These are phyloP conservation scores for Oncorhynchus masou DNA, from an alignment of 2,113 vertebrate genomes.

Conservation along the genomic window DNA sequence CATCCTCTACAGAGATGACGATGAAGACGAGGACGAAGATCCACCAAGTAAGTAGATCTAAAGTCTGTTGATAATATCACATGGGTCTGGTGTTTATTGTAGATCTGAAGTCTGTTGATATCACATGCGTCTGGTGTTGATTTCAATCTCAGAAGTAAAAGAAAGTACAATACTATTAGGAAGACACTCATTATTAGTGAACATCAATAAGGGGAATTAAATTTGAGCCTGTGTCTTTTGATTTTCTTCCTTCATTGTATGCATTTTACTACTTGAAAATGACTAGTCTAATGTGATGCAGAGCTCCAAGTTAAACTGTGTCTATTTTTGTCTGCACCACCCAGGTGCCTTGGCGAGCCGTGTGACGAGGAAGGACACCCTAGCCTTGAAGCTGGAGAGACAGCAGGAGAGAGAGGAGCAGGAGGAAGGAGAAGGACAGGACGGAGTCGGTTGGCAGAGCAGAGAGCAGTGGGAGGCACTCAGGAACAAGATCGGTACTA, in stretches of 20 bases:
- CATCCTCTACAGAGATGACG: conserved; percentile 83
- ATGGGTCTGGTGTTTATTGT: too few species aligned
- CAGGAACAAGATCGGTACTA: conserved; percentile 83
- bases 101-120: too few species aligned
- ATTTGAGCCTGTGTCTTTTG: too few species aligned
- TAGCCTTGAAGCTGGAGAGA: conserved; percentile 87
- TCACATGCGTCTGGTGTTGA: too few species aligned
- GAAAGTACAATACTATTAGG: too few species aligned
- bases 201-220: too few species aligned
- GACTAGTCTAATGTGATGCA: background rate
- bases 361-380: conserved; percentile 91
- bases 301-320: background rate
- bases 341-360: conserved; percentile 85
- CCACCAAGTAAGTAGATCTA: conserved; percentile 55
- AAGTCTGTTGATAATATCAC: too few species aligned
- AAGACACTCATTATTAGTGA: too few species aligned
- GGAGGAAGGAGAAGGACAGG: conserved; percentile 42
- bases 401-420: conserved; percentile 37
- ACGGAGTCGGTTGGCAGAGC: conserved; percentile 76
- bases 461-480: conserved; percentile 89
- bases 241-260: background rate
- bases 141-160: too few species aligned
- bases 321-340: background rate
- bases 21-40: conserved; percentile 82
- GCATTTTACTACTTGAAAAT: too few species aligned